phyloP scores from a whole-genome alignment of 2,888 invertebrate genomes.

The Drosophila recens region DNA sequence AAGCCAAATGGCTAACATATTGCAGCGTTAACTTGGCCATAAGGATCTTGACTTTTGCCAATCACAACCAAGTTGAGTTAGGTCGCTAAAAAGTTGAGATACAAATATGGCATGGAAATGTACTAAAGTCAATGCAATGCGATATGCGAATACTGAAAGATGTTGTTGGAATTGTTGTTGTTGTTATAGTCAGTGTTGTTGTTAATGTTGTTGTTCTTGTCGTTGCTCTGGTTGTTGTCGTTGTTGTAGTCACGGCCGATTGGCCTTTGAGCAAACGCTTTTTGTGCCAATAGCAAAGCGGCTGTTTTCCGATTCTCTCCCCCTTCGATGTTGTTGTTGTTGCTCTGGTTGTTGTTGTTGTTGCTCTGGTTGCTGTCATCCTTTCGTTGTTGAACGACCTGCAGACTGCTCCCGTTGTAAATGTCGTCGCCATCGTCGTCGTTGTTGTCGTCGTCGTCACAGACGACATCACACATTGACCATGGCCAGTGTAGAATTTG shows the following conservation, averaged over 20 bases:
- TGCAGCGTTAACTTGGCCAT: constrained; percentile 43
- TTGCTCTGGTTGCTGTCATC: constrained; percentile 21
- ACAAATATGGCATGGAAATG: constrained; percentile 43
- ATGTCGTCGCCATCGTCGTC: constrained; percentile 66
- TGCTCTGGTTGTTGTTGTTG: not conserved
- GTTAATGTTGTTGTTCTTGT: constrained; percentile 28
- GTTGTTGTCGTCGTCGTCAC: constrained; percentile 66
- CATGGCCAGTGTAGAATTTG: constrained; percentile 71
- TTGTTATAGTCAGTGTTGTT: constrained; percentile 23
- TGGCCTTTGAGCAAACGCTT: constrained; percentile 64
- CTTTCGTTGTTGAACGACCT: constrained; percentile 54
- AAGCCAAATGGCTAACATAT: not conserved
- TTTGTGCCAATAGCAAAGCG: constrained; percentile 60
- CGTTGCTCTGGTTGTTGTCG: constrained; percentile 45
- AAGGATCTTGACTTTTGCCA: constrained; percentile 55
- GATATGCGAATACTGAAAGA: constrained; percentile 48
- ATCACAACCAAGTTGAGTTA: constrained; percentile 39
- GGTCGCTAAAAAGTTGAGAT: constrained; percentile 36
- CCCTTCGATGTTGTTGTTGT: not conserved
- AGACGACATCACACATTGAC: constrained; percentile 83
- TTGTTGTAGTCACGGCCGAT: constrained; percentile 71
- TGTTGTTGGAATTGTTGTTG: constrained; percentile 30
- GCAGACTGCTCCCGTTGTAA: constrained; percentile 76
- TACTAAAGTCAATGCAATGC: constrained; percentile 45
- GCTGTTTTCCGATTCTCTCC: not conserved